Evolutionary conservation across 2,888 invertebrate species (phyloP).

Genomic region (Zele albiditarsus): DNA sequence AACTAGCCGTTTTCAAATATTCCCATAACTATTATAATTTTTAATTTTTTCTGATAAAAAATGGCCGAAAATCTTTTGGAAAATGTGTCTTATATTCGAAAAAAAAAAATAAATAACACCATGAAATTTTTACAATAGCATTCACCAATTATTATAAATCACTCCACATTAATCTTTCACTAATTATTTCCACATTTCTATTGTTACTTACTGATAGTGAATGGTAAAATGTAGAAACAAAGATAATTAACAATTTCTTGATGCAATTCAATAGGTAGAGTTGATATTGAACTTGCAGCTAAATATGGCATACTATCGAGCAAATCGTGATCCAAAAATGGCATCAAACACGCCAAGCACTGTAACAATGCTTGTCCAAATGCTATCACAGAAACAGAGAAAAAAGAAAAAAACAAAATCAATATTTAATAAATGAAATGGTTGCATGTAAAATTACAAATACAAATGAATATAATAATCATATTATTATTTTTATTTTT

Average conservation of each 20-base stretch:
- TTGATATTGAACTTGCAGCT: constrained; percentile 94
- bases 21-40: no score
- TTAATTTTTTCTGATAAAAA: no score
- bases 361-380: constrained; percentile 95
- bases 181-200: no score
- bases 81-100: no score
- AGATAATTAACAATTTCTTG: constrained; percentile 96
- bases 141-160: no score
- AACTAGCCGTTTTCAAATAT: no score
- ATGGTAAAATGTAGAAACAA: constrained; percentile 96
- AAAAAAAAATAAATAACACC: no score
- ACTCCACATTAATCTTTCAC: no score
- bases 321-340: constrained; percentile 96
- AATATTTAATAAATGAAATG: background rate
- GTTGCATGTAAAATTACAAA: no score
- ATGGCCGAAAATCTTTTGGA: no score
- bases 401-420: background rate
- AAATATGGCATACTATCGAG: constrained; percentile 96
- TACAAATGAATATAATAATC: no score
- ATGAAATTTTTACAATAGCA: no score
- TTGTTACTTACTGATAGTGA: constrained; percentile 90
- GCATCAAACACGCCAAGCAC: constrained; percentile 94
- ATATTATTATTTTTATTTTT: background rate
- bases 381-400: constrained; percentile 79
- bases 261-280: constrained; percentile 91